Evolutionary conservation across 35 echinoderm and acorn worm species (phyloP).

Genomic region (Apostichopus japonicus): DNA sequence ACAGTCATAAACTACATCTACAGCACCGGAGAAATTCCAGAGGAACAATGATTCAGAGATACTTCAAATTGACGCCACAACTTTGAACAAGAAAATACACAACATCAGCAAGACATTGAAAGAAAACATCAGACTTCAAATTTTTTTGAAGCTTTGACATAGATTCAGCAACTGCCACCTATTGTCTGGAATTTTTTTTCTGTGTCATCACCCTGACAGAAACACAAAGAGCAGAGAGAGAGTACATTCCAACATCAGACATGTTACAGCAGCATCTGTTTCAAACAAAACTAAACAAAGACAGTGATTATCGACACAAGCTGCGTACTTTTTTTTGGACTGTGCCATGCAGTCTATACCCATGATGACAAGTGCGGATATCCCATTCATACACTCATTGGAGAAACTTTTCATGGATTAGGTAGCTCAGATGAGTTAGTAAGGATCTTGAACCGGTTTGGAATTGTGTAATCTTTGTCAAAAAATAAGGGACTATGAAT

Average conservation of each 20-base stretch:
- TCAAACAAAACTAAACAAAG: background rate
- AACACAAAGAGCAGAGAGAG: background rate
- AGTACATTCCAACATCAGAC: background rate
- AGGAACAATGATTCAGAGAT: conserved; percentile 8
- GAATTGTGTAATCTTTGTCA: conserved; percentile 9
- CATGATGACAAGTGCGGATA: conserved; percentile 36
- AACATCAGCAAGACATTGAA: background rate
- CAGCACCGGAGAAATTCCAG: background rate
- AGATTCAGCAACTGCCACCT: background rate
- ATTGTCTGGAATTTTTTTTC: conserved; percentile 16
- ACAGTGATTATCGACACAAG: background rate
- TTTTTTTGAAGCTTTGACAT: background rate
- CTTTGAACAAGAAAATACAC: background rate
- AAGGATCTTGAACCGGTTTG: conserved; percentile 16
- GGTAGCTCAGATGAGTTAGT: conserved; percentile 3
- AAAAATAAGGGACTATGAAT: conserved; percentile 4
- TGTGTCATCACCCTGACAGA: background rate
- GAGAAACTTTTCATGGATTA: conserved; percentile 13
- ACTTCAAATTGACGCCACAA: background rate
- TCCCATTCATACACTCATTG: conserved; percentile 19
- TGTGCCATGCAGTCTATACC: conserved; percentile 7
- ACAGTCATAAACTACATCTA: background rate
- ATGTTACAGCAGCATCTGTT: background rate
- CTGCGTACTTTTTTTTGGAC: background rate
- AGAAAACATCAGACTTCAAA: background rate